Evolutionary conservation across 2,113 vertebrate genomes (phyloP).

Genomic region (Ginglymostoma cirratum): DNA sequence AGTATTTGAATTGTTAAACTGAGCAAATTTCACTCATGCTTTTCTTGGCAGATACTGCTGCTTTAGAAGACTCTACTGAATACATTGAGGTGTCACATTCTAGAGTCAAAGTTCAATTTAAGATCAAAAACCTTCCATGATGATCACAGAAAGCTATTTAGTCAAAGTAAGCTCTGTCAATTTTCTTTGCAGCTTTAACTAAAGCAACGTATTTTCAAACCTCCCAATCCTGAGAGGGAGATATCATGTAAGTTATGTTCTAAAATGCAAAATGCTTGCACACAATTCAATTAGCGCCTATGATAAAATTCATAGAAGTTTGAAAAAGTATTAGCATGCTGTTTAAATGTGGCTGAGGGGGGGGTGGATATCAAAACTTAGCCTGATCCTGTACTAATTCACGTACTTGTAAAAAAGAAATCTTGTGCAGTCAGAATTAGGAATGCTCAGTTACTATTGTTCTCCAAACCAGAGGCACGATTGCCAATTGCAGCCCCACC

Average conservation of each 20-base stretch:
- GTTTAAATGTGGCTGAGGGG: neutral
- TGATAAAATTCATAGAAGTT: neutral
- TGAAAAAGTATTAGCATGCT: neutral
- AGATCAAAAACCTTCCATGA: neutral
- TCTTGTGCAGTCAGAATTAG: neutral
- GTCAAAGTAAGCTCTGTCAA: neutral
- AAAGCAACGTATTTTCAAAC: neutral
- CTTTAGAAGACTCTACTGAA: neutral
- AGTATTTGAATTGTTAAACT: neutral
- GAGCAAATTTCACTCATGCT: neutral
- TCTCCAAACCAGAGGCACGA: neutral
- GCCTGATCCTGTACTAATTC: neutral
- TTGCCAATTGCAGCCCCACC: neutral
- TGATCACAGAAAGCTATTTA: neutral
- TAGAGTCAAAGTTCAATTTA: neutral
- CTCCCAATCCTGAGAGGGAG: neutral
- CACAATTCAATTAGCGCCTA: neutral
- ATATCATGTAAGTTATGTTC: no score
- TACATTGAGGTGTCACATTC: neutral
- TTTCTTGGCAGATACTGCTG: neutral
- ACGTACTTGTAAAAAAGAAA: neutral
- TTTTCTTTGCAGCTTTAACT: neutral
- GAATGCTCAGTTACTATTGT: neutral
- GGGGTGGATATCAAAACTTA: neutral
- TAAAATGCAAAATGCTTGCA: no score